Evolutionary conservation across 2,797 vertebrate genomes (phyloP), one percentile per base, ranked within the genome.

Genomic region (Eidolon dupreanum): DNA sequence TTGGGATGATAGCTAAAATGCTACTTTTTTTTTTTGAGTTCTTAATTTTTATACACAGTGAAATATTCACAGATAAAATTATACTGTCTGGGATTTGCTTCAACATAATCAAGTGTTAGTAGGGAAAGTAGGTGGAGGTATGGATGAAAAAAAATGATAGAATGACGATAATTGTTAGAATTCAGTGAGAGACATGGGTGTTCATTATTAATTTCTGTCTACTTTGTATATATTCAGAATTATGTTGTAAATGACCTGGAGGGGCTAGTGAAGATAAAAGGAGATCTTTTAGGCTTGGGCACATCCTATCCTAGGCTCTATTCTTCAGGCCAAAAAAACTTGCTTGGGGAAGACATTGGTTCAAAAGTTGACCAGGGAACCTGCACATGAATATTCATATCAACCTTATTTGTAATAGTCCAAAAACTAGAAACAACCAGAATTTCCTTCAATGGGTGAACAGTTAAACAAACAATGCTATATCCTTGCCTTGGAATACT

Each of bases 101-200:
- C 49, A 89, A 96, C 95, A 85, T 91, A 36, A 65, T 57, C 26
- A 91, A 91, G 5, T 87, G 46, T 79, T 78, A 49, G 31, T 85
- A 49, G 26, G 46, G 36, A 91, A 10, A 93, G 41, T 74, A 53
- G 26, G n/a, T 41, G 3, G 22, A 86, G 3, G 1, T 51, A 55
- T 49, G 8, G 8, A 68, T 43, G 49, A 70, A 88, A 63, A 90
- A 66, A 75, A 43, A 43, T 33, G 11, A 38, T 11, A 85, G 53
- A 66, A 74, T 61, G 28, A 36, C 12, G 11, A 46, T 57, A 59
- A 70, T 36, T 59, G 5, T 1, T 70, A 28, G 88, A 79, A 13
- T 12, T 41, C 31, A 41, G 24, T 46, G 38, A 43, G 9, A 43
- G 46, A 61, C 20, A 22, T 3, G 6, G 16, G 9, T 75, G 33